phyloP scores from a whole-genome alignment of 2,113 vertebrate species.

The Cervus canadensis region DNA sequence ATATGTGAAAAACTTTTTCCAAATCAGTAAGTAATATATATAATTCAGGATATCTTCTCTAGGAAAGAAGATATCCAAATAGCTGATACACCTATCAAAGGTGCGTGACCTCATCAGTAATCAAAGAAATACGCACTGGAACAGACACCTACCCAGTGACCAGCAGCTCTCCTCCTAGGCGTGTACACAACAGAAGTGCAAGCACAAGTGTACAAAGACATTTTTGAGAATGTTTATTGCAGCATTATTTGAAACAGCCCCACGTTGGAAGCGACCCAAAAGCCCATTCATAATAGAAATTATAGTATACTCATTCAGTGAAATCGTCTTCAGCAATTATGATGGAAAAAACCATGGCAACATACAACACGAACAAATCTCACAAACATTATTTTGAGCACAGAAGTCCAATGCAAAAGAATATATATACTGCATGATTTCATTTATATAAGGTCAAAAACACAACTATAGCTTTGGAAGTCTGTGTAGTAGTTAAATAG shows the following conservation, averaged over 20 bases:
- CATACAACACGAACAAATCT: not conserved
- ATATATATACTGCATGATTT: not conserved
- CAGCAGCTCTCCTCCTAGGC: not conserved
- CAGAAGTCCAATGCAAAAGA: not conserved
- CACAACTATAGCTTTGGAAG: not conserved
- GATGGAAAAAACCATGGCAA: not conserved
- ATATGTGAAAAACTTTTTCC: not conserved
- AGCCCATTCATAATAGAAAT: not conserved
- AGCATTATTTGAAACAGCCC: not conserved
- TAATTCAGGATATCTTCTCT: not conserved
- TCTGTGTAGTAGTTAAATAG: not conserved
- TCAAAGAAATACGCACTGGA: not conserved
- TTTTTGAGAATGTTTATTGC: not conserved
- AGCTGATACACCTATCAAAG: not conserved
- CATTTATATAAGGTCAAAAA: not conserved
- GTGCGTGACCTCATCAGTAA: not conserved
- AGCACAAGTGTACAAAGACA: not conserved
- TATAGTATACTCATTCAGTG: not conserved
- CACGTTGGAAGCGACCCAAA: not conserved
- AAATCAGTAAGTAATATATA: not conserved
- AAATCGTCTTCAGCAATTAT: not conserved
- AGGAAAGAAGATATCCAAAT: not conserved
- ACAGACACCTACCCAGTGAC: not conserved
- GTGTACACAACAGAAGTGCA: not conserved
- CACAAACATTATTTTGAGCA: not conserved